Conservation (phyloP, 2,797 vertebrate species). For the Apogon hyalosoma region DNA sequence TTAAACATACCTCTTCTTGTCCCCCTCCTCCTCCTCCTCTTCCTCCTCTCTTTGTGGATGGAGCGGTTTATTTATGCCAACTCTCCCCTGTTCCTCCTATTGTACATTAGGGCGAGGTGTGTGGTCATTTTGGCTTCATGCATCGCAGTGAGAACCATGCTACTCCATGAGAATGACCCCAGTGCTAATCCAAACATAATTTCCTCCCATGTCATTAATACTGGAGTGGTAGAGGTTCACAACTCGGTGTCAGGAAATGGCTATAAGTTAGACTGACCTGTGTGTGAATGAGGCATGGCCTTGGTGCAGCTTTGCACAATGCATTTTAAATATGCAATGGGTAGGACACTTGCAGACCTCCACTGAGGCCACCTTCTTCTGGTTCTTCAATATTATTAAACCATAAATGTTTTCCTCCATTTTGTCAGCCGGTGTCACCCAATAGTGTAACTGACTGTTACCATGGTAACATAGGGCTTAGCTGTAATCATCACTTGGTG, state of each 20-base stretch:
- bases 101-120: conserved; percentile 53
- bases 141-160: conserved; percentile 11
- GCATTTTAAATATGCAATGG: neutral
- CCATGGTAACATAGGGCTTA: too few species aligned
- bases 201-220: conserved; percentile 48
- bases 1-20: conserved; percentile 68
- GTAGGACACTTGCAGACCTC: too few species aligned
- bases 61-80: conserved; percentile 58
- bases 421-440: too few species aligned
- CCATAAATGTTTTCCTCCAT: too few species aligned
- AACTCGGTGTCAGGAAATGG: conserved; percentile 34
- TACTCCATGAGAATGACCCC: conserved; percentile 12
- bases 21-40: conserved; percentile 22
- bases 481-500: too few species aligned
- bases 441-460: too few species aligned
- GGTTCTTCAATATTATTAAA: too few species aligned
- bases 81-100: conserved; percentile 57
- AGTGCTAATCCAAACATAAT: conserved; percentile 22
- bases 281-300: conserved; percentile 13
- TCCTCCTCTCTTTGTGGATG: conserved; percentile 51
- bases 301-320: conserved; percentile 13
- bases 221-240: conserved; percentile 18
- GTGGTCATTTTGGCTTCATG: conserved; percentile 37
- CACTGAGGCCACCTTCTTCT: too few species aligned
- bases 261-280: conserved; percentile 33